These are phyloP conservation scores for Saguinus midas DNA, from an alignment of 2,113 vertebrate species.

Conservation along the genomic window DNA sequence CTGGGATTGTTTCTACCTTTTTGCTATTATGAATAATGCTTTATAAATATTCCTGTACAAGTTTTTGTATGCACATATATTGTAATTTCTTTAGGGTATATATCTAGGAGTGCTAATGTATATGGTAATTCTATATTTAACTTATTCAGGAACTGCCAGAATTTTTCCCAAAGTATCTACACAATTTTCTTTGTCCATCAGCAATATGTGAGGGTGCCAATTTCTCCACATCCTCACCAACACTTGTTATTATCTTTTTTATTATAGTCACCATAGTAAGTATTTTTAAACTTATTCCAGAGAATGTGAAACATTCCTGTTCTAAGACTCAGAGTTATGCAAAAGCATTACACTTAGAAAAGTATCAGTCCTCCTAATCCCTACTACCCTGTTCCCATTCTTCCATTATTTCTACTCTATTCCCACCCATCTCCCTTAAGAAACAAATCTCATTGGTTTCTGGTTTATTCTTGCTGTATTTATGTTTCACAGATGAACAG, in stretches of 20 bases:
- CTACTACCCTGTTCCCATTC: neutral
- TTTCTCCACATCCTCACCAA: neutral
- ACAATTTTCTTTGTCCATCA: neutral
- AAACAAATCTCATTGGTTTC: neutral
- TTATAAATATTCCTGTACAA: neutral
- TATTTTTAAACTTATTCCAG: neutral
- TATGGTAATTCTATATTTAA: neutral
- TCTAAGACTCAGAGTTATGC: neutral
- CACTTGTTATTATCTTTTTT: neutral
- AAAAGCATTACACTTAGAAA: neutral
- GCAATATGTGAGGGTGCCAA: neutral
- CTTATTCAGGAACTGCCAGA: neutral
- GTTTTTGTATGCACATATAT: neutral
- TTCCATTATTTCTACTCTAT: neutral
- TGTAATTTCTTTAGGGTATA: neutral
- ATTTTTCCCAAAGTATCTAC: neutral
- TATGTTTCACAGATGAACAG: neutral
- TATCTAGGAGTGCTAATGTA: neutral
- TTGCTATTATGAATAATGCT: neutral
- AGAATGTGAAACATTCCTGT: constrained; percentile 3
- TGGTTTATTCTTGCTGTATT: neutral
- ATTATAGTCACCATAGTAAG: neutral
- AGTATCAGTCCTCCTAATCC: neutral
- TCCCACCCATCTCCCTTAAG: neutral
- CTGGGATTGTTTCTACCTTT: neutral